Base-by-base conservation (phyloP, 2,797 vertebrate species). In the Neosilurus mollespiculum region DNA sequence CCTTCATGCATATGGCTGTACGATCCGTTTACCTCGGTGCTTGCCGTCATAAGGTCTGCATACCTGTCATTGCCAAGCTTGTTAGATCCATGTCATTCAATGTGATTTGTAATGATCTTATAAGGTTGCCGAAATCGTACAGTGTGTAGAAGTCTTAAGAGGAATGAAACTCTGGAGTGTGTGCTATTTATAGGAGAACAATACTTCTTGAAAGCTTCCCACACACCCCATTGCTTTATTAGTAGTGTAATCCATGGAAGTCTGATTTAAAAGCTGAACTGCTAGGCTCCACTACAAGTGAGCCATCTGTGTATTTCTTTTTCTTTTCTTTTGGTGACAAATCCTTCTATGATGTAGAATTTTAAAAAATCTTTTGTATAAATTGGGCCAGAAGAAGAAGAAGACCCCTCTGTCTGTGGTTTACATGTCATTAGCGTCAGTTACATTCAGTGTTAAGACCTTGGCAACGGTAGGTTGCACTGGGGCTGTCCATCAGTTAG, bases 401-500 rank as follows among this genome's bases (percentile, higher is more conserved):
- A n/a, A n/a, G 61, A 53, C 15, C 15, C 1, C 9, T 12, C n/a
- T 37, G 22, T 15, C 30, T n/a, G 12, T 12, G 24, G n/a, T 59
- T 76, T 61, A 59, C 59, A 59, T 78, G 75, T 16, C 58, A 24
- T 49, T 59, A 62, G 58, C 22, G n/a, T 78, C 24, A 78, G 61
- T 61, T 3, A 9, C 20, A 9, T 77, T 77, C 30, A 43, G 6
- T 77, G 34, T 30, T 43, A 14, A 77, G 56, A 62, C 75, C 75
- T 62, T 64, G 37, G 22, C 5, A 78, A 16, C 14, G n/a, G 22
- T 62, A 51, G 14, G 59, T 37, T 59, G 56, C 72, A 30, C 72
- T 34, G 72, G 72, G 26, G 30, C 54, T 62, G 75, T 78, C 75
- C 75, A 62, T 49, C 34, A 62, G 75, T 26, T 58, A 9, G 72